A percentile compares a stretch with the other conserved stretches of the same genome.
These are phyloP conservation scores for Noctua fimbriata DNA, from an alignment of 2,888 invertebrate species.

Conservation along the genomic window DNA sequence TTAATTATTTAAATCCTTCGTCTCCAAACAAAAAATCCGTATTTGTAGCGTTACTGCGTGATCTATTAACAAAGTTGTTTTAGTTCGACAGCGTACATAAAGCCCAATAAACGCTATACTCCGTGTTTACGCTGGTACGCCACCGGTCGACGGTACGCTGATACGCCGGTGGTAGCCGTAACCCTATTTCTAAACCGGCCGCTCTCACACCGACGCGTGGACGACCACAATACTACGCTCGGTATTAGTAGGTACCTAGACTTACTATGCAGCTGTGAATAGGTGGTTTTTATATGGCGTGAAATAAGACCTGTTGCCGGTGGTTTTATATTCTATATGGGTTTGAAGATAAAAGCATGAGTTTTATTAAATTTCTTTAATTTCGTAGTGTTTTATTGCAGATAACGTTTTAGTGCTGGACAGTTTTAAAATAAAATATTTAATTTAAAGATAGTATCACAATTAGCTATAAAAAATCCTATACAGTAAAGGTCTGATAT, in stretches of 20 bases:
- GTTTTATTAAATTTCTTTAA: neutral
- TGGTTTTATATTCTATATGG: neutral
- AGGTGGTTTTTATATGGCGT: neutral
- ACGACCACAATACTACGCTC: neutral
- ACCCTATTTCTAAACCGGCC: slow-evolving; percentile 47
- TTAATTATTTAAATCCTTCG: slow-evolving; percentile 2
- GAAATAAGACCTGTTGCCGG: neutral
- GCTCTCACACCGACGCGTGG: slow-evolving; percentile 56
- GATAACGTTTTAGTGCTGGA: too few species aligned
- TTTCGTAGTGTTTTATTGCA: neutral
- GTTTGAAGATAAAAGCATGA: neutral
- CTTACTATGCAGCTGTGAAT: neutral
- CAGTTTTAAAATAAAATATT: neutral
- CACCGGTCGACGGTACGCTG: neutral
- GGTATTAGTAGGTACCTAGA: neutral
- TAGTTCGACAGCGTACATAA: slow-evolving; percentile 44
- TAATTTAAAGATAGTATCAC: neutral
- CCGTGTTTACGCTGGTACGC: slow-evolving; percentile 40
- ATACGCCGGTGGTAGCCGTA: slow-evolving; percentile 35
- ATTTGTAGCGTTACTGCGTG: slow-evolving; percentile 44
- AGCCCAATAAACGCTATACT: slow-evolving; percentile 42
- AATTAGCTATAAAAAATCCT: neutral
- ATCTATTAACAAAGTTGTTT: slow-evolving; percentile 48
- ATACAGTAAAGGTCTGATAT: neutral
- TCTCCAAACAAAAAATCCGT: slow-evolving; percentile 13